Percentiles rank a stretch among this genome's conserved stretches.
phyloP scores from a whole-genome alignment of 1,140 invertebrate species.

The Halictus rubicundus region DNA sequence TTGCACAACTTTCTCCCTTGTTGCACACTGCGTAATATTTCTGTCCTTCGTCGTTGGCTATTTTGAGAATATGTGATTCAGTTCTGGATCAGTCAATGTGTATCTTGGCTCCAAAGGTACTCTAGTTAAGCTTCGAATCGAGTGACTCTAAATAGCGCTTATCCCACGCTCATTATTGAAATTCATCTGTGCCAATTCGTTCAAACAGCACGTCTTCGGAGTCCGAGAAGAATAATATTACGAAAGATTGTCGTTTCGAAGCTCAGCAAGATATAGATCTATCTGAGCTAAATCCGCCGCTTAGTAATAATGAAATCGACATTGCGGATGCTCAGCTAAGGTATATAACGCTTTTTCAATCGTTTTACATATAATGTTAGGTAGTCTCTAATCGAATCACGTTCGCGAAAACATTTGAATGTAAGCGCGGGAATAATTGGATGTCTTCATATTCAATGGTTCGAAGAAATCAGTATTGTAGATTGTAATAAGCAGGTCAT shows the following conservation, averaged over 20 bases:
- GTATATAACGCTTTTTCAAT: conserved; percentile 23
- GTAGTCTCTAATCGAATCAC: not conserved
- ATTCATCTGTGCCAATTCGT: not conserved
- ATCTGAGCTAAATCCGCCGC: conserved; percentile 11
- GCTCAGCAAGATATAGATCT: conserved; percentile 8
- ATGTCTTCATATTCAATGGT: not conserved
- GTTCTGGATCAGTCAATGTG: too few relatives aligned
- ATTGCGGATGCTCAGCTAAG: conserved; percentile 34
- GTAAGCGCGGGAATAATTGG: conserved; percentile 21
- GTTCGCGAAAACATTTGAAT: conserved; percentile 20
- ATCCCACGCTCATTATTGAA: not conserved
- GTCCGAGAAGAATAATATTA: conserved; percentile 19
- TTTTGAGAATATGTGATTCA: too few relatives aligned
- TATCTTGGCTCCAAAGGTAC: too few relatives aligned
- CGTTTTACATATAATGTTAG: not conserved
- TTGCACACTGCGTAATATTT: too few relatives aligned
- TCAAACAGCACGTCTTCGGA: conserved; percentile 26
- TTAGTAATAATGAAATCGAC: conserved; percentile 41
- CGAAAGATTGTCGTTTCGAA: conserved; percentile 32
- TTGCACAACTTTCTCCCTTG: not conserved
- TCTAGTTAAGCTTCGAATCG: not conserved
- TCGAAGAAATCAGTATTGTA: too few relatives aligned
- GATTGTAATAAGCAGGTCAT: too few relatives aligned
- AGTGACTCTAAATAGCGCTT: not conserved
- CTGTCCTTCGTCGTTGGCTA: too few relatives aligned